phyloP scores from a whole-genome alignment of 2,797 vertebrate genomes.

The Alosa sapidissima region DNA sequence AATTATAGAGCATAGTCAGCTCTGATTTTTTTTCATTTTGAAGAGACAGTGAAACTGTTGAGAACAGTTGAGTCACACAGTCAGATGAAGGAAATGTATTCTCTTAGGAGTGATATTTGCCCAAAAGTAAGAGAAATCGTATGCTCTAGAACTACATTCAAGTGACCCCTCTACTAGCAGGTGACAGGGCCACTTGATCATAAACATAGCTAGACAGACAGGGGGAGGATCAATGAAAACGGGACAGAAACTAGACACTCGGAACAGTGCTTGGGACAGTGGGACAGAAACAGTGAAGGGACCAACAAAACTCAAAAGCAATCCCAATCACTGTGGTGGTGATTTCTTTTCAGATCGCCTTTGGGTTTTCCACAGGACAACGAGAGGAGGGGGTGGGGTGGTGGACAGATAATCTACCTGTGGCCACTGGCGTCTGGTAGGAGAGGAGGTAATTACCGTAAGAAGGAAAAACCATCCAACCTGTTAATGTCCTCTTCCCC shows the following conservation, averaged over 20 bases:
- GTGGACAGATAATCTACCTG: slow-evolving; percentile 61
- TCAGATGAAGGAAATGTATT: neutral
- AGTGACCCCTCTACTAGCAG: neutral
- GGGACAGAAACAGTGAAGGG: neutral
- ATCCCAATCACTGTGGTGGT: slow-evolving; percentile 38
- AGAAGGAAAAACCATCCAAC: slow-evolving; percentile 87
- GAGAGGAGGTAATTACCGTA: slow-evolving; percentile 76
- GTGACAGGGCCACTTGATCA: neutral
- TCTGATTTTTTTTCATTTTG: neutral
- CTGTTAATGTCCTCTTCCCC: slow-evolving; percentile 96
- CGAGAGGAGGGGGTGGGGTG: slow-evolving; percentile 33
- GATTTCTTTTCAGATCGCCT: slow-evolving; percentile 41
- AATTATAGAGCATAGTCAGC: no score
- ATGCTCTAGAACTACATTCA: neutral
- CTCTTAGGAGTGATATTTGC: neutral
- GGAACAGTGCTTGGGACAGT: no score
- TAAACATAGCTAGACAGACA: slow-evolving; percentile 5
- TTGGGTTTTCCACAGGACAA: slow-evolving; percentile 47
- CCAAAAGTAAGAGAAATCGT: neutral
- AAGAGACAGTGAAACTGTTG: neutral
- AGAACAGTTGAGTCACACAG: neutral
- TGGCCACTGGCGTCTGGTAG: slow-evolving; percentile 56
- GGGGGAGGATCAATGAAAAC: neutral
- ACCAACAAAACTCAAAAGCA: slow-evolving; percentile 42
- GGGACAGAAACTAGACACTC: neutral